Percentiles rank a stretch among this genome's conserved stretches.
Evolutionary conservation across 1,140 invertebrate species (phyloP).

Genomic region (Globodera ellingtonae): DNA sequence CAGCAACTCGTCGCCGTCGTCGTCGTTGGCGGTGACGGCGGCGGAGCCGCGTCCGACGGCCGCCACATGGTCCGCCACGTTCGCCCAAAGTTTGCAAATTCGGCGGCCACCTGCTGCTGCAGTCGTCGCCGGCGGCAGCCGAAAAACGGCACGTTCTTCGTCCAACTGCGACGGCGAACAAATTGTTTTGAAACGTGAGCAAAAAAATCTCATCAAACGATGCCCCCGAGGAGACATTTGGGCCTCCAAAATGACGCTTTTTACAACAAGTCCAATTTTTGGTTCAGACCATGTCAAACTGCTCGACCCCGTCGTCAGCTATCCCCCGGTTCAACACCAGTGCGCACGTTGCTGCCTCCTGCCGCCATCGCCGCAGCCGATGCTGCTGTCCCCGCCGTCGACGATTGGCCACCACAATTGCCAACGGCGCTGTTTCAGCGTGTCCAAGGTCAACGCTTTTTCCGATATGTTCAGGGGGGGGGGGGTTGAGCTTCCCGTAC

Average conservation of each 20-base stretch:
- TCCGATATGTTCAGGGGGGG: no score
- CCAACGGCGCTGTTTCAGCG: slow-evolving; percentile 16
- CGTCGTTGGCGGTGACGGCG: background rate
- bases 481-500: no score
- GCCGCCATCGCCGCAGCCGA: background rate
- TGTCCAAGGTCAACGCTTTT: background rate
- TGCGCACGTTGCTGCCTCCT: background rate
- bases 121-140: background rate
- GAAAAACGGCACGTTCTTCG: background rate
- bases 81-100: slow-evolving; percentile 27
- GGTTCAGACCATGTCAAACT: slow-evolving; percentile 22
- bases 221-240: background rate
- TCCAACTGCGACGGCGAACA: background rate
- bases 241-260: no score
- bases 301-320: background rate
- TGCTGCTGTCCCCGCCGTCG: background rate
- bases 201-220: background rate
- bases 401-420: background rate
- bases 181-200: background rate
- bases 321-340: background rate
- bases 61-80: slow-evolving; percentile 18
- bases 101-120: slow-evolving; percentile 10
- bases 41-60: background rate
- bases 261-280: background rate
- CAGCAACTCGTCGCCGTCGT: background rate